Percentiles rank a stretch among this genome's conserved stretches.
These are phyloP conservation scores for Ormyrus nitidulus DNA, from an alignment of 2,888 invertebrate genomes.

Conservation along the genomic window DNA sequence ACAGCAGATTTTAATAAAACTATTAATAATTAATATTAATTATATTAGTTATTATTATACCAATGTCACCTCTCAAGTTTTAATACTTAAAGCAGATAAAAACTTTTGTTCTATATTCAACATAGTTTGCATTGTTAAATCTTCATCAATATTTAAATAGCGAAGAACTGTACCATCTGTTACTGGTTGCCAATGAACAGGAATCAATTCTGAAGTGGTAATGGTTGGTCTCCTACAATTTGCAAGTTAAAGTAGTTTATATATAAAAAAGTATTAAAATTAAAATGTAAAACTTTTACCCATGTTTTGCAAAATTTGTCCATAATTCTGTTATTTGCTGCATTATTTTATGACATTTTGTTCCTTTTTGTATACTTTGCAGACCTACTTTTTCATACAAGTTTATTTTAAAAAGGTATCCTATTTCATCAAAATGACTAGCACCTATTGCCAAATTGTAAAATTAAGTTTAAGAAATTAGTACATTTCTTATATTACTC, in stretches of 20 bases:
- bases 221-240: conserved; percentile 68
- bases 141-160: conserved; percentile 64
- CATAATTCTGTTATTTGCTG: conserved; percentile 68
- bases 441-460: conserved; percentile 48
- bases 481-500: not conserved
- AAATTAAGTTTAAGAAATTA: not conserved
- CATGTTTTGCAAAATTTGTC: conserved; percentile 71
- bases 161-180: conserved; percentile 52
- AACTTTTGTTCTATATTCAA: conserved; percentile 50
- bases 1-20: too few species aligned
- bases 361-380: conserved; percentile 7
- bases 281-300: conserved; percentile 58
- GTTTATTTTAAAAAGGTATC: conserved; percentile 61
- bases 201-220: conserved; percentile 58
- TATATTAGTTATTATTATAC: too few species aligned
- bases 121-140: conserved; percentile 60
- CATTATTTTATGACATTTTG: conserved; percentile 59
- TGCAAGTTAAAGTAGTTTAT: not conserved
- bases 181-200: conserved; percentile 65
- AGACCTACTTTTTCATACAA: not conserved
- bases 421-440: conserved; percentile 65
- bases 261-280: conserved; percentile 1
- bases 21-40: too few species aligned
- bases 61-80: not conserved
- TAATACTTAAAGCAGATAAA: not conserved